phyloP scores from a whole-genome alignment of 2,888 invertebrate species.

The Prostheceraeus crozeri region DNA sequence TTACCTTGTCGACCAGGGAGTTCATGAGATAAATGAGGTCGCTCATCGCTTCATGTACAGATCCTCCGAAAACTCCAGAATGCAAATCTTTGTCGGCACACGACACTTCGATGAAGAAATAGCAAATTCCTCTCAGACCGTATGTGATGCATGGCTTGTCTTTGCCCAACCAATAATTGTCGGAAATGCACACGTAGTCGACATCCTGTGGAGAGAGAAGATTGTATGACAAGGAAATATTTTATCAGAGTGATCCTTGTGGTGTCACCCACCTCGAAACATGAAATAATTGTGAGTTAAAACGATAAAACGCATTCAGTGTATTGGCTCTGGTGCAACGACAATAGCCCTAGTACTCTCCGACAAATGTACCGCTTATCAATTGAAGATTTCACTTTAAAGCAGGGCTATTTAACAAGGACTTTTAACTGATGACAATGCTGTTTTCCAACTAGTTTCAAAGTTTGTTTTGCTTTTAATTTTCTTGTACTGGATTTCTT shows the following conservation, averaged over 20 bases:
- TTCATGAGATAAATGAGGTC: slow-evolving; percentile 71
- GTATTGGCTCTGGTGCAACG: too few species aligned
- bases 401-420: too few species aligned
- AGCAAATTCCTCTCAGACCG: slow-evolving; percentile 79
- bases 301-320: too few species aligned
- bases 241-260: background rate
- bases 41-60: slow-evolving; percentile 71
- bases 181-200: slow-evolving; percentile 92
- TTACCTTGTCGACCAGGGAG: slow-evolving; percentile 75
- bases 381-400: too few species aligned
- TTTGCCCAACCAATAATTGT: slow-evolving; percentile 96
- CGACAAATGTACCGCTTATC: too few species aligned
- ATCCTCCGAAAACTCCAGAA: slow-evolving; percentile 89
- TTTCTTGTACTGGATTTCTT: too few species aligned
- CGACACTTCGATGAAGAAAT: slow-evolving; percentile 77
- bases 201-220: slow-evolving; percentile 61
- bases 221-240: slow-evolving; percentile 33
- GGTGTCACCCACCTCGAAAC: too few species aligned
- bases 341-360: too few species aligned
- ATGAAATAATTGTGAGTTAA: too few species aligned
- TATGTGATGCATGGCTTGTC: slow-evolving; percentile 94
- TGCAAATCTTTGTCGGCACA: slow-evolving; percentile 86
- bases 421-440: too few species aligned
- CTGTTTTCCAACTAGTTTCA: too few species aligned
- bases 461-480: too few species aligned